Evolutionary conservation across 2,888 invertebrate species (phyloP), one percentile per base, ranked within the genome.

Genomic region (Lasioglossum figueresi): DNA sequence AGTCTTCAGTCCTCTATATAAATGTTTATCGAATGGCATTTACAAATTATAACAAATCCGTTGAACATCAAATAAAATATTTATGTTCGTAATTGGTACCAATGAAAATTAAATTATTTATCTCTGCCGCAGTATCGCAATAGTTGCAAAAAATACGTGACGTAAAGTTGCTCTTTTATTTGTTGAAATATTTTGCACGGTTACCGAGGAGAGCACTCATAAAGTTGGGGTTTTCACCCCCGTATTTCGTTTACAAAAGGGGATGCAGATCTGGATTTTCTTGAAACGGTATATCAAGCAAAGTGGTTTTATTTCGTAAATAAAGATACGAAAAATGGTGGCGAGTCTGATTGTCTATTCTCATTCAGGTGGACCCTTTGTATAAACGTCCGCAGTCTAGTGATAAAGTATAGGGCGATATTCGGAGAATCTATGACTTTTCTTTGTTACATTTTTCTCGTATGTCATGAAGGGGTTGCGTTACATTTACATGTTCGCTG

Each of bases 281-380:
- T 31, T 31, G 19, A 31, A 63, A 75, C 56, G 14, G 72, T 77
- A 37, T 52, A 45, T 63, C 48, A 75, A 79, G 70, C 19, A 75
- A 43, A 34, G n/a, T 19, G 37, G 63, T 34, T 56, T 76, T 37
- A 43, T 23, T 34, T 52, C 56, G 70, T 78, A 79, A 31, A 70
- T 43, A 74, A 72, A 73, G 37, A 59, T 48, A 52, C 12, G 48
- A 56, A 45, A 63, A 79, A 73, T 79, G 79, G 59, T 19, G 73
- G 31, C 31, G 43, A 14, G 19, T 63, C 31, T 19, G 31, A 63
- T 63, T 16, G 63, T 63, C 63, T 63, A 63, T 19, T 31, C 63
- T 63, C 16, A 63, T 63, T 31, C 63, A 63, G 63, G 63, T 63
- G 16, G 31, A 63, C 63, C 31, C 31, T 63, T 63, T 63, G 63